These are phyloP conservation scores for Clostera curtula DNA, from an alignment of 2,888 invertebrate genomes.

Conservation along the genomic window DNA sequence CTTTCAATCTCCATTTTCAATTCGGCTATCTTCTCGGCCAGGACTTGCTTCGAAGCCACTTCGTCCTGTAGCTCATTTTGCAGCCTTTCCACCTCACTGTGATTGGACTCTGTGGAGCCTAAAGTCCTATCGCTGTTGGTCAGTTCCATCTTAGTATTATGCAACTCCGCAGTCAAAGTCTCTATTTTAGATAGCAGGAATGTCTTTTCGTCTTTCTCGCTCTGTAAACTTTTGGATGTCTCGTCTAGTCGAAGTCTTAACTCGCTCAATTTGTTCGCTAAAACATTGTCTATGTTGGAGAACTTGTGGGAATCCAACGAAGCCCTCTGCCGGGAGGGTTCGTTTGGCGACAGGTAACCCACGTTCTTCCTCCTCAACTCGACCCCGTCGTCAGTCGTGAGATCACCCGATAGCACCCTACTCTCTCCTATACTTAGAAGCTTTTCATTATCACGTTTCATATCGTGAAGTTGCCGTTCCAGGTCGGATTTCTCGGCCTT, in stretches of 20 bases:
- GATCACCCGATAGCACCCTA: slow-evolving; percentile 53
- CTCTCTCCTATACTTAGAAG: slow-evolving; percentile 73
- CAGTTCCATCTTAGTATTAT: slow-evolving; percentile 53
- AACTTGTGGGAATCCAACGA: slow-evolving; percentile 66
- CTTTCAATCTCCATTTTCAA: slow-evolving; percentile 81
- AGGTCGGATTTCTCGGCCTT: slow-evolving; percentile 88
- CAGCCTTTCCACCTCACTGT: slow-evolving; percentile 60
- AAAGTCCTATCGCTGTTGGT: slow-evolving; percentile 56
- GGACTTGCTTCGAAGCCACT: slow-evolving; percentile 60
- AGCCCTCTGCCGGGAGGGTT: slow-evolving; percentile 51
- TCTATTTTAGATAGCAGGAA: slow-evolving; percentile 57
- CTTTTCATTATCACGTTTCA: slow-evolving; percentile 88
- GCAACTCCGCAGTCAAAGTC: slow-evolving; percentile 50
- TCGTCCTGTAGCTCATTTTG: slow-evolving; percentile 67
- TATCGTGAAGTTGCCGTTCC: slow-evolving; percentile 83
- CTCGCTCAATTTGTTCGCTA: slow-evolving; percentile 58
- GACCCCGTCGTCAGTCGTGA: slow-evolving; percentile 55
- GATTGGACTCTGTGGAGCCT: slow-evolving; percentile 64
- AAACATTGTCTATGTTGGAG: slow-evolving; percentile 57
- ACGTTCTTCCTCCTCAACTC: slow-evolving; percentile 55
- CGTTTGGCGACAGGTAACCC: slow-evolving; percentile 42
- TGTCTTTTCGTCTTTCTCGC: slow-evolving; percentile 60
- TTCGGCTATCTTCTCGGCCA: slow-evolving; percentile 62
- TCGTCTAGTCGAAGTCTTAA: slow-evolving; percentile 54
- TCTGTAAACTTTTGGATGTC: slow-evolving; percentile 52